Evolutionary conservation across 2,113 vertebrate species (phyloP).

Genomic region (Plotosus lineatus): DNA sequence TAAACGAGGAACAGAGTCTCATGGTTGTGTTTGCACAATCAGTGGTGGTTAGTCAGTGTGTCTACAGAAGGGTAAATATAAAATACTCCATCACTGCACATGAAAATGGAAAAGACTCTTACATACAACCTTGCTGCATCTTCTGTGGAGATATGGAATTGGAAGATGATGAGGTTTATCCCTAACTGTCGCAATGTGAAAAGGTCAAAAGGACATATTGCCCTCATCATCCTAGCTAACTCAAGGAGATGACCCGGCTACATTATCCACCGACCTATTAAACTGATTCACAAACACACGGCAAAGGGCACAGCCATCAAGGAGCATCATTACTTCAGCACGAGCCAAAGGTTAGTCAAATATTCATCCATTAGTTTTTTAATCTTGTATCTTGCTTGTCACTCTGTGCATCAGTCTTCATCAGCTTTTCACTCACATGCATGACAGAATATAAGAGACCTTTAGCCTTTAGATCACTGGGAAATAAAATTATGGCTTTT

Average conservation of each 20-base stretch:
- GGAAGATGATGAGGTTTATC: conserved; percentile 46
- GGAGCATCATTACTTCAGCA: conserved; percentile 25
- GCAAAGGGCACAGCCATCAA: conserved; percentile 34
- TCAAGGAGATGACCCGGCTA: conserved; percentile 6
- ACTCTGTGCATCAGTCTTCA: not conserved
- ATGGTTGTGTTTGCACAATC: not conserved
- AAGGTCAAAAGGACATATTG: conserved; percentile 39
- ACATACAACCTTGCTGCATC: conserved; percentile 25
- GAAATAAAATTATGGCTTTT: not conserved
- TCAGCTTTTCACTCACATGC: not conserved
- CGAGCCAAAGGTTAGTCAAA: conserved; percentile 9
- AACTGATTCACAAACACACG: conserved; percentile 17
- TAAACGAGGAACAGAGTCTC: not conserved
- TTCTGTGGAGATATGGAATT: conserved; percentile 22
- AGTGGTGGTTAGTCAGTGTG: conserved; percentile 19
- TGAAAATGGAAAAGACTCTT: conserved; percentile 12
- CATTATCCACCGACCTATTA: conserved; percentile 38
- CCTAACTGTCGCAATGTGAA: conserved; percentile 51
- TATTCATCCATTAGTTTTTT: not conserved
- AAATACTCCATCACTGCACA: conserved; percentile 37
- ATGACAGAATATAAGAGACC: not conserved
- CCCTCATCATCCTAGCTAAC: conserved; percentile 29
- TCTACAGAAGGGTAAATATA: not conserved
- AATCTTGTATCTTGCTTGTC: not conserved
- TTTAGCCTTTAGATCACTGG: not conserved